Percentiles rank a stretch among this genome's conserved stretches.
These are phyloP conservation scores for Periphyllus acericola DNA, from an alignment of 2,888 invertebrate genomes.

Conservation along the genomic window DNA sequence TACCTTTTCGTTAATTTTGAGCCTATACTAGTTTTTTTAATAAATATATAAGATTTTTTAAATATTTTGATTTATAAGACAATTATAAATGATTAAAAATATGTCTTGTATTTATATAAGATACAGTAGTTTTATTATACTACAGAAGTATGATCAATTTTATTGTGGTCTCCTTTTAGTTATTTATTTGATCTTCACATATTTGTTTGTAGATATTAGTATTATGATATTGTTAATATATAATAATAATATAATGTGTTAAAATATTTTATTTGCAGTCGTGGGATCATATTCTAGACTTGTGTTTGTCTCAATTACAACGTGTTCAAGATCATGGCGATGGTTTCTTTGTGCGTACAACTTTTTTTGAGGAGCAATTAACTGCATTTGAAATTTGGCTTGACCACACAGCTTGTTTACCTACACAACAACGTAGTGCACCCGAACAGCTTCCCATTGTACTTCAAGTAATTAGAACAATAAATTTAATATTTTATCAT, in stretches of 20 bases:
- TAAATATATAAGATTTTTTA: too few relatives aligned
- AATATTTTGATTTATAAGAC: too few relatives aligned
- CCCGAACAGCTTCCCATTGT: slow-evolving; percentile 98
- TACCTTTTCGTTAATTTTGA: too few relatives aligned
- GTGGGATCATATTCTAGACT: slow-evolving; percentile 97
- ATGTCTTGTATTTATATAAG: too few relatives aligned
- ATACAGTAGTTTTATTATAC: too few relatives aligned
- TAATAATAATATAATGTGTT: too few relatives aligned
- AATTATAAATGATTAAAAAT: too few relatives aligned
- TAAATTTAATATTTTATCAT: not conserved
- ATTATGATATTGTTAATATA: not conserved
- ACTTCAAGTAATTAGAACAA: slow-evolving; percentile 77
- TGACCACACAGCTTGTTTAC: slow-evolving; percentile 71
- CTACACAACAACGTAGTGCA: slow-evolving; percentile 80
- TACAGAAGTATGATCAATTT: too few relatives aligned
- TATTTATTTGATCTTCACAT: too few relatives aligned
- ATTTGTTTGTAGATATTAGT: too few relatives aligned
- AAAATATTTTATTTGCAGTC: slow-evolving; percentile 70
- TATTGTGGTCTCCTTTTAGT: too few relatives aligned
- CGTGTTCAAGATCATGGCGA: slow-evolving; percentile 74
- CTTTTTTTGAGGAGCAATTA: slow-evolving; percentile 97
- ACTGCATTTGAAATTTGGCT: slow-evolving; percentile 98
- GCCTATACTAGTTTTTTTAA: too few relatives aligned
- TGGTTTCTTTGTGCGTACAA: slow-evolving; percentile 72
- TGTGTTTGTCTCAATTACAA: slow-evolving; percentile 91